Percentiles rank a stretch among this genome's conserved stretches.
Evolutionary conservation across 2,113 vertebrate genomes (phyloP).

Genomic region (Pitta sordida): DNA sequence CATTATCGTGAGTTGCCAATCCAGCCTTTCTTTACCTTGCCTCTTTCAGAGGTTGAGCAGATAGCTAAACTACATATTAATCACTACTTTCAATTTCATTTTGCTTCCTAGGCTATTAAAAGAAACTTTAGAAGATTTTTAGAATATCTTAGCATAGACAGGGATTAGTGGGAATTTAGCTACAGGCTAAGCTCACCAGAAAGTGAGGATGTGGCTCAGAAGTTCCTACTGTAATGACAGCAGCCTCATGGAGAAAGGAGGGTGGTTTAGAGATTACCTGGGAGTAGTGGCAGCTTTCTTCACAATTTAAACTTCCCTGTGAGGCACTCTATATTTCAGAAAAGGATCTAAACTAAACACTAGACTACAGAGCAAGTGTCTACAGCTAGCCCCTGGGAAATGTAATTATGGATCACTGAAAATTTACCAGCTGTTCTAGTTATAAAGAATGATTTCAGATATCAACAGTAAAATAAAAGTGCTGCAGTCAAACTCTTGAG

Average conservation of each 20-base stretch:
- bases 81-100: not conserved
- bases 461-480: not conserved
- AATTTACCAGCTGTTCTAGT: not conserved
- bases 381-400: not conserved
- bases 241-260: not conserved
- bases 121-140: not conserved
- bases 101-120: not conserved
- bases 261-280: not conserved
- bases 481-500: not conserved
- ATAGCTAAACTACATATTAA: not conserved
- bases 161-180: not conserved
- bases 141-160: not conserved
- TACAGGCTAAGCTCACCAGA: not conserved
- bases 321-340: not conserved
- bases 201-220: not conserved
- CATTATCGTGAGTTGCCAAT: not conserved
- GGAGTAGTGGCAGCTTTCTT: not conserved
- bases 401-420: not conserved
- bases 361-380: not conserved
- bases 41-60: not conserved
- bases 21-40: not conserved
- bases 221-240: not conserved
- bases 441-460: not conserved
- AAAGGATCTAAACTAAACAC: not conserved
- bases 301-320: not conserved